Conservation (phyloP, 2,888 invertebrate species). For the Drosophila trichaetosa region DNA sequence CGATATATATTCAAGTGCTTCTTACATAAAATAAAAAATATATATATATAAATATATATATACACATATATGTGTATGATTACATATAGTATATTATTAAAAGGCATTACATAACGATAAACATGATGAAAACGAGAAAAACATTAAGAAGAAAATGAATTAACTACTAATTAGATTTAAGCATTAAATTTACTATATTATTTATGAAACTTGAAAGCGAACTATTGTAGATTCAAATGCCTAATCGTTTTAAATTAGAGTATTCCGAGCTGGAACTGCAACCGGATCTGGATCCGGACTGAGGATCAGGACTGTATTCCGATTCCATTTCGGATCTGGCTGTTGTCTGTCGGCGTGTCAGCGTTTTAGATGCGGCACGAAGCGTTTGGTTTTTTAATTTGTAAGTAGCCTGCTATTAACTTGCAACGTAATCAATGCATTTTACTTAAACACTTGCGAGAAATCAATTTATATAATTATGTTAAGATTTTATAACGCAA, state of each 20-base stretch:
- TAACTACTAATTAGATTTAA: slow-evolving; percentile 70
- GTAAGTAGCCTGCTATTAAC: slow-evolving; percentile 70
- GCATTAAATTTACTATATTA: slow-evolving; percentile 68
- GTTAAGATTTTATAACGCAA: slow-evolving; percentile 78
- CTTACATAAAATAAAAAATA: slow-evolving; percentile 82
- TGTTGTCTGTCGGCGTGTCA: slow-evolving; percentile 33
- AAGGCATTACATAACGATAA: slow-evolving; percentile 49
- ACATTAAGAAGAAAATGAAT: slow-evolving; percentile 27
- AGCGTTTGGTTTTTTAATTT: slow-evolving; percentile 73
- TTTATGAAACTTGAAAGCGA: slow-evolving; percentile 56
- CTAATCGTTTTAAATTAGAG: slow-evolving; percentile 57
- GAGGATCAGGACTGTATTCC: neutral
- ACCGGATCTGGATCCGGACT: neutral
- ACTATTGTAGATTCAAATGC: slow-evolving; percentile 61
- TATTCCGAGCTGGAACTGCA: slow-evolving; percentile 19
- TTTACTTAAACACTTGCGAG: slow-evolving; percentile 61
- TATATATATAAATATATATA: slow-evolving; percentile 46
- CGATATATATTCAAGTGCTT: slow-evolving; percentile 85
- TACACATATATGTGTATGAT: slow-evolving; percentile 62
- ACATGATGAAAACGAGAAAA: slow-evolving; percentile 11
- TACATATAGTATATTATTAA: slow-evolving; percentile 69
- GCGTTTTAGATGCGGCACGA: slow-evolving; percentile 25
- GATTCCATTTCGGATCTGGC: neutral
- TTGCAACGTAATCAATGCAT: slow-evolving; percentile 71
- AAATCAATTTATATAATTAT: slow-evolving; percentile 72